Evolutionary conservation across 2,113 vertebrate genomes (phyloP).

Genomic region (Nothocercus nigrocapillus): DNA sequence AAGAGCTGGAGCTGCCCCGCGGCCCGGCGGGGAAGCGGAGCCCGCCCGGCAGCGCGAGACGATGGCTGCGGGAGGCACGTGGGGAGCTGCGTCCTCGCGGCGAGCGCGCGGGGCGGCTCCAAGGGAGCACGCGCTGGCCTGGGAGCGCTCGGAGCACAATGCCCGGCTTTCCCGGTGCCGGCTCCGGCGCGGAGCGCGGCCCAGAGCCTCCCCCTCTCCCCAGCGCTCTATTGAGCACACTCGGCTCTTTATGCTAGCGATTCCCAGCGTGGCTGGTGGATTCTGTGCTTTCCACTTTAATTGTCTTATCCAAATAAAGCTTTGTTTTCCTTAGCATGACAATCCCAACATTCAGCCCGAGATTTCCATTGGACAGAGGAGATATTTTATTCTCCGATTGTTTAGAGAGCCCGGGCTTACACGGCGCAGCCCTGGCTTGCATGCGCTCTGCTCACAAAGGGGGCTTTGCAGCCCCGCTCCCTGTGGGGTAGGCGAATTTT

Average conservation of each 20-base stretch:
- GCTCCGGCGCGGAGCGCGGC: not conserved
- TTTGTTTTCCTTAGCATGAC: constrained; percentile 65
- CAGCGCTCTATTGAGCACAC: constrained; percentile 29
- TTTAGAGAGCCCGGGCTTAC: constrained; percentile 50
- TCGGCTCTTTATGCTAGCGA: constrained; percentile 29
- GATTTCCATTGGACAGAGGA: constrained; percentile 60
- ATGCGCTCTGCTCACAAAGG: constrained; percentile 27
- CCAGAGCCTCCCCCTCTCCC: constrained; percentile 41
- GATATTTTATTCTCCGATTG: constrained; percentile 66
- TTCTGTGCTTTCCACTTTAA: constrained; percentile 56
- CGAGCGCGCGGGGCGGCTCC: fast-evolving
- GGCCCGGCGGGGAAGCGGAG: no score
- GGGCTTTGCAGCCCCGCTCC: constrained; percentile 30
- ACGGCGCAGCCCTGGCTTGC: constrained; percentile 18
- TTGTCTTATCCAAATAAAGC: constrained; percentile 74
- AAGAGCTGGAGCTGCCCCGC: not conserved
- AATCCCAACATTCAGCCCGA: constrained; percentile 62
- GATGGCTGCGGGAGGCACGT: not conserved
- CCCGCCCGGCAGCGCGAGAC: no score
- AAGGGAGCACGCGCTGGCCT: not conserved
- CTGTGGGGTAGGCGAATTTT: not conserved
- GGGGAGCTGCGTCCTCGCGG: fast-evolving
- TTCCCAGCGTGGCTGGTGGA: constrained; percentile 62
- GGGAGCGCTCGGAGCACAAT: constrained; percentile 15
- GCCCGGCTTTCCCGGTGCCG: not conserved